Evolutionary conservation across 2,113 vertebrate genomes (phyloP).

Genomic region (Gallinago undulata): DNA sequence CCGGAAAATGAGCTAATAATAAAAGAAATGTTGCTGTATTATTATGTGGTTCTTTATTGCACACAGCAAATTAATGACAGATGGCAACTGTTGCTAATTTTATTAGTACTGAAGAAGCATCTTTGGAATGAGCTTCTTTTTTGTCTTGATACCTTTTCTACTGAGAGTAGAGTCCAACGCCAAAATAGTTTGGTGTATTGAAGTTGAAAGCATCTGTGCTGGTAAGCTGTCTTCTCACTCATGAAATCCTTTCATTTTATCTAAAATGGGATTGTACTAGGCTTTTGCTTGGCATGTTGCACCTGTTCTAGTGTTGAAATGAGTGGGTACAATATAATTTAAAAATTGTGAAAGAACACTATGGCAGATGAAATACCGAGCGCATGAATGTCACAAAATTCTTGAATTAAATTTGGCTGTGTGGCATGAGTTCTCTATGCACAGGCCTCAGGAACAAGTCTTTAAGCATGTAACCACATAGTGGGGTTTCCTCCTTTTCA

Average conservation of each 20-base stretch:
- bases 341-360: conserved; percentile 10
- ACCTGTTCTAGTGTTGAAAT: conserved; percentile 45
- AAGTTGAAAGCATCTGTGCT: conserved; percentile 20
- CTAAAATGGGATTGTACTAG: not conserved
- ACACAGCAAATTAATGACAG: not conserved
- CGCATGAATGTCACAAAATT: not conserved
- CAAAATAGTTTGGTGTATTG: not conserved
- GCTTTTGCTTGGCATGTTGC: not conserved
- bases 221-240: not conserved
- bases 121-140: not conserved
- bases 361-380: not conserved
- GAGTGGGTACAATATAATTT: conserved; percentile 12
- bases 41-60: not conserved
- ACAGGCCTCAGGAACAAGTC: not conserved
- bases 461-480: not conserved
- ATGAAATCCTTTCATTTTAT: conserved; percentile 5
- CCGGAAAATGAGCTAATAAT: not conserved
- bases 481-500: not conserved
- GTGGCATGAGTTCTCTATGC: not conserved
- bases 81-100: not conserved
- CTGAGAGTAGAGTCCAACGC: not conserved
- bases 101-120: not conserved
- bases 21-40: not conserved
- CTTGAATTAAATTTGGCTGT: not conserved
- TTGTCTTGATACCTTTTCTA: not conserved